phyloP scores from a whole-genome alignment of 1,140 invertebrate species.

The Cyphomyrmex costatus region DNA sequence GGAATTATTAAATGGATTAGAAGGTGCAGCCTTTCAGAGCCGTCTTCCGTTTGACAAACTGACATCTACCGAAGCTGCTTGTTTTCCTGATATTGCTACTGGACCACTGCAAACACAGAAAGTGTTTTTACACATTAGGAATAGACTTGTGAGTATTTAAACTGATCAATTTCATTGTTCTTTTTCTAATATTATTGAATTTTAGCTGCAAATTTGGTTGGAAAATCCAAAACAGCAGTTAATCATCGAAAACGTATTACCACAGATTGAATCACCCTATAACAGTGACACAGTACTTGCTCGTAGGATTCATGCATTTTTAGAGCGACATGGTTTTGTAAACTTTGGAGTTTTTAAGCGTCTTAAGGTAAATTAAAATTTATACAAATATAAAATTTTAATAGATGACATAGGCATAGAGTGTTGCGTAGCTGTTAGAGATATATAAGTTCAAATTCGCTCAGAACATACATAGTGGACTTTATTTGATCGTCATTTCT shows the following conservation, averaged over 20 bases:
- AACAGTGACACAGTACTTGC: slow-evolving; percentile 96
- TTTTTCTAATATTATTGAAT: slow-evolving; percentile 59
- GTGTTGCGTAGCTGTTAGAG: too few species aligned
- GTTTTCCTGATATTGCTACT: slow-evolving; percentile 96
- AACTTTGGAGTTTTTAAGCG: slow-evolving; percentile 99
- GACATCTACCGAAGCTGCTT: slow-evolving; percentile 96
- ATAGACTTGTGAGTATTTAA: slow-evolving; percentile 91
- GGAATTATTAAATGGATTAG: slow-evolving; percentile 89
- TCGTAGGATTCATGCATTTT: slow-evolving; percentile 95
- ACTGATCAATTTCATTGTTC: background rate
- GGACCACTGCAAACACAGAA: slow-evolving; percentile 94
- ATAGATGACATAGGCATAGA: too few species aligned
- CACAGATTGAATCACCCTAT: slow-evolving; percentile 95
- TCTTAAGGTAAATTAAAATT: slow-evolving; percentile 88
- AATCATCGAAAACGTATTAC: slow-evolving; percentile 93
- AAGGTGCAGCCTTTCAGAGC: slow-evolving; percentile 97
- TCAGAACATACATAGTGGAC: too few species aligned
- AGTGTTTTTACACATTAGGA: slow-evolving; percentile 97
- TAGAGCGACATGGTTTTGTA: slow-evolving; percentile 98
- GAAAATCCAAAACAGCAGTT: slow-evolving; percentile 98
- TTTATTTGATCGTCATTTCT: too few species aligned
- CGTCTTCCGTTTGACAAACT: slow-evolving; percentile 98
- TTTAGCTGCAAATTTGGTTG: slow-evolving; percentile 97
- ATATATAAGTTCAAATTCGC: too few species aligned
- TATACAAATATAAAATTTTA: slow-evolving; percentile 35